Percentiles rank a stretch among this genome's conserved stretches.
phyloP scores from a whole-genome alignment of 23 tunicate genomes.

The Trididemnum miniatum region DNA sequence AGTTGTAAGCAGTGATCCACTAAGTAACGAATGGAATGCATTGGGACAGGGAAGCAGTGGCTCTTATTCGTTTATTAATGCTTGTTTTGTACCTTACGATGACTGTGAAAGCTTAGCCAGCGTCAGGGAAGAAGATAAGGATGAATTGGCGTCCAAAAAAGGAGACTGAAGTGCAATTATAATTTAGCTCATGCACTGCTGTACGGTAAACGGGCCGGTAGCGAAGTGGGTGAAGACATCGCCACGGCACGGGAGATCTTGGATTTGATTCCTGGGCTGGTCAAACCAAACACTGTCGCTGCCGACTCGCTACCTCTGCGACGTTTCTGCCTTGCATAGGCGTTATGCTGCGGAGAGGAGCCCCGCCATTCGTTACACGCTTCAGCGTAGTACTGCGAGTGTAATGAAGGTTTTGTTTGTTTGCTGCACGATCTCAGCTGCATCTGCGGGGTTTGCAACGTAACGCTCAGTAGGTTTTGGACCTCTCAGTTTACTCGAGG shows the following conservation, averaged over 20 bases:
- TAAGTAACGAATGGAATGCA: not conserved
- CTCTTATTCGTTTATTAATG: conserved; percentile 9
- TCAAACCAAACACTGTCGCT: not conserved
- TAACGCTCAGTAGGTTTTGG: no score
- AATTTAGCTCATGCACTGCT: no score
- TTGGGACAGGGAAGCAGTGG: conserved; percentile 5
- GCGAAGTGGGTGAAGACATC: no score
- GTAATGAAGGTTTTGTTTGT: not conserved
- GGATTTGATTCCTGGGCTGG: not conserved
- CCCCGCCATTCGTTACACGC: not conserved
- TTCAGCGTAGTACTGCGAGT: not conserved
- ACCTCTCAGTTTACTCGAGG: no score
- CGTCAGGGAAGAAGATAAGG: not conserved
- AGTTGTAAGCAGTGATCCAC: not conserved
- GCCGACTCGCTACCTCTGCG: not conserved
- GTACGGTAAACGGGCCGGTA: no score
- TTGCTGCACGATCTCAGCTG: no score
- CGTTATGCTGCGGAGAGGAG: not conserved
- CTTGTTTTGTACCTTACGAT: conserved; percentile 14
- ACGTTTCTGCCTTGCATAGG: not conserved
- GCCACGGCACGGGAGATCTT: not conserved
- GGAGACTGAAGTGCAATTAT: not conserved
- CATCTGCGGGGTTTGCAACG: no score
- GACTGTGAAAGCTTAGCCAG: conserved; percentile 12
- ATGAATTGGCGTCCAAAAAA: not conserved